Evolutionary conservation across 2,888 invertebrate species (phyloP).

Genomic region (Macrophya annulata): DNA sequence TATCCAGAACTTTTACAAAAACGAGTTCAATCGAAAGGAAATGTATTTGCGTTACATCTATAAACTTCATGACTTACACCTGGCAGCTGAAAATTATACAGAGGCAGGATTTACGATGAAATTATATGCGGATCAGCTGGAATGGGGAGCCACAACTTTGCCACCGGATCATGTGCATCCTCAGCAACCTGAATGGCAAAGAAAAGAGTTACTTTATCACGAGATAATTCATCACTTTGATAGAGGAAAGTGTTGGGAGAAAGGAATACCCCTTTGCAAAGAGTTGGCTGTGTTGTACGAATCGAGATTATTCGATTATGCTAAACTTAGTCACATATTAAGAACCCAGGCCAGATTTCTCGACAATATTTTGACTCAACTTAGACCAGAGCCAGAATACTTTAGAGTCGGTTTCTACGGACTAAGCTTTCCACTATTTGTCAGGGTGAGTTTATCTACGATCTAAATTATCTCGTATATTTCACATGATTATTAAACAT

Average conservation of each 20-base stretch:
- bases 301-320: constrained; percentile 92
- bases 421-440: constrained; percentile 95
- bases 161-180: constrained; percentile 86
- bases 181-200: constrained; percentile 92
- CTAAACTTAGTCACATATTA: constrained; percentile 91
- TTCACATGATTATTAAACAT: constrained; percentile 54
- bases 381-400: constrained; percentile 96
- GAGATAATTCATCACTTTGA: constrained; percentile 96
- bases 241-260: constrained; percentile 98
- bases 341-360: constrained; percentile 94
- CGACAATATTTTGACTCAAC: constrained; percentile 93
- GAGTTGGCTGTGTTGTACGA: constrained; percentile 95
- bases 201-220: constrained; percentile 94
- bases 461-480: constrained; percentile 4
- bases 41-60: constrained; percentile 98
- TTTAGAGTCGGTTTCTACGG: constrained; percentile 98
- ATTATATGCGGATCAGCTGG: constrained; percentile 94
- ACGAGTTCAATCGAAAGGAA: constrained; percentile 96
- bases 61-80: constrained; percentile 95
- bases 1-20: constrained; percentile 95
- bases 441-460: constrained; percentile 86
- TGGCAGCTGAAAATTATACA: constrained; percentile 94
- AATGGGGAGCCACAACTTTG: constrained; percentile 88
- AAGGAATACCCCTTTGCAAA: constrained; percentile 95
- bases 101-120: constrained; percentile 97